These are phyloP conservation scores for Rhynchonema sp. DNA, from an alignment of 2,888 invertebrate genomes.

Conservation along the genomic window DNA sequence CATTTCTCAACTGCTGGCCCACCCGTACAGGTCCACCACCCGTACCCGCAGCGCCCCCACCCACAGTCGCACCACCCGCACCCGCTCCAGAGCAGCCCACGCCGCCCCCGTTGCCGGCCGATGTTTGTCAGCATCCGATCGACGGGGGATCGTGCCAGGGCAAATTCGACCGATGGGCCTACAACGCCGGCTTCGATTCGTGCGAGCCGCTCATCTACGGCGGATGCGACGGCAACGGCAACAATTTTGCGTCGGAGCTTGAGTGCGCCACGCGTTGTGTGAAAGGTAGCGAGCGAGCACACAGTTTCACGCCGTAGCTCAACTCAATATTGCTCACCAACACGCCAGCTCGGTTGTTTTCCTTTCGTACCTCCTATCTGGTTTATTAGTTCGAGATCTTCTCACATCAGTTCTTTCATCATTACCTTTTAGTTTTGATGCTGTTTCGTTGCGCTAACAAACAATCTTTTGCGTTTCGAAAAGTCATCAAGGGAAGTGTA, in stretches of 20 bases:
- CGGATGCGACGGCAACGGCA: conserved; percentile 5
- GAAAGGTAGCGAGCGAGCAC: not conserved
- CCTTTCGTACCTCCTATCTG: not conserved
- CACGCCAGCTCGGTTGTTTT: not conserved
- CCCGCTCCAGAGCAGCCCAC: no score
- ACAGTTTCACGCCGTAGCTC: not conserved
- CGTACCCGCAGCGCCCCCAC: not conserved
- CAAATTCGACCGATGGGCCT: not conserved
- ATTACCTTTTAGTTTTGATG: no score
- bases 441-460: no score
- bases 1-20: not conserved
- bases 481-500: no score
- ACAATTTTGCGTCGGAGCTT: not conserved
- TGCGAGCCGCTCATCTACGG: conserved; percentile 3
- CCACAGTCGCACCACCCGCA: not conserved
- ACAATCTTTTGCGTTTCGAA: no score
- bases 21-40: not conserved
- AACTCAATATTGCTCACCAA: not conserved
- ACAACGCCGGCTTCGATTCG: not conserved
- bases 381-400: no score
- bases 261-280: not conserved
- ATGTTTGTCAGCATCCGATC: conserved; percentile 3
- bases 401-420: no score
- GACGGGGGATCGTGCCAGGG: not conserved
- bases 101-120: not conserved